A percentile compares a stretch with the other conserved stretches of the same genome.
phyloP scores from a whole-genome alignment of 2,888 invertebrate species.

The Eupithecia subfuscata region DNA sequence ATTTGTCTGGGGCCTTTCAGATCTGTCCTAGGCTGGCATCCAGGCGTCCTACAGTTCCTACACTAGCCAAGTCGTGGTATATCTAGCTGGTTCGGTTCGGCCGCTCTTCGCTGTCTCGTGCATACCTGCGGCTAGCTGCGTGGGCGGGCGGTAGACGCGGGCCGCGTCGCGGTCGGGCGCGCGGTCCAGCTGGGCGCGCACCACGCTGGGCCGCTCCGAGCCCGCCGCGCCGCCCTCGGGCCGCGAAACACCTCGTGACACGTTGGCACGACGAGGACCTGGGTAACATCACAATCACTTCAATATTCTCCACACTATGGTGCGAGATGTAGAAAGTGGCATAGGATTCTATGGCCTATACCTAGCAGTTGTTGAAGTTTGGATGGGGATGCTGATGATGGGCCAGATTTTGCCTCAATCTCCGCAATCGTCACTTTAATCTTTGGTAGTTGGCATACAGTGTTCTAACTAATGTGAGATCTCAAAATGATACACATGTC shows the following conservation, averaged over 20 bases:
- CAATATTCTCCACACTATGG: background rate
- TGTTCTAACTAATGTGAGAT: no score
- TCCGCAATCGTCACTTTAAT: background rate
- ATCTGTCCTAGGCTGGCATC: no score
- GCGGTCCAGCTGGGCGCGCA: conserved; percentile 80
- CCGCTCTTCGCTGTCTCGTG: no score
- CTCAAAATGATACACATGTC: background rate
- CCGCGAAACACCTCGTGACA: conserved; percentile 59
- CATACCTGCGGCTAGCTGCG: conserved; percentile 77
- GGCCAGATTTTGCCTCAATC: background rate
- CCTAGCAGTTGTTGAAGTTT: background rate
- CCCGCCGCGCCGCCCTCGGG: conserved; percentile 52
- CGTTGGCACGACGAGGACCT: conserved; percentile 68
- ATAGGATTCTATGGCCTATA: background rate
- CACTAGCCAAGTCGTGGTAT: no score
- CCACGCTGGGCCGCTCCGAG: conserved; percentile 79
- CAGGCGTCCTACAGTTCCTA: no score
- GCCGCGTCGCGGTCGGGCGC: conserved; percentile 76
- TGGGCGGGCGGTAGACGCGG: conserved; percentile 72
- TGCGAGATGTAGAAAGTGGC: background rate
- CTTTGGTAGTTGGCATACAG: no score
- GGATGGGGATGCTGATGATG: background rate
- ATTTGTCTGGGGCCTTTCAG: no score
- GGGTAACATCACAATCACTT: conserved; percentile 40
- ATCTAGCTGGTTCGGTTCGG: no score